phyloP scores from a whole-genome alignment of 1,140 invertebrate genomes.

The Saccostrea glomerata region DNA sequence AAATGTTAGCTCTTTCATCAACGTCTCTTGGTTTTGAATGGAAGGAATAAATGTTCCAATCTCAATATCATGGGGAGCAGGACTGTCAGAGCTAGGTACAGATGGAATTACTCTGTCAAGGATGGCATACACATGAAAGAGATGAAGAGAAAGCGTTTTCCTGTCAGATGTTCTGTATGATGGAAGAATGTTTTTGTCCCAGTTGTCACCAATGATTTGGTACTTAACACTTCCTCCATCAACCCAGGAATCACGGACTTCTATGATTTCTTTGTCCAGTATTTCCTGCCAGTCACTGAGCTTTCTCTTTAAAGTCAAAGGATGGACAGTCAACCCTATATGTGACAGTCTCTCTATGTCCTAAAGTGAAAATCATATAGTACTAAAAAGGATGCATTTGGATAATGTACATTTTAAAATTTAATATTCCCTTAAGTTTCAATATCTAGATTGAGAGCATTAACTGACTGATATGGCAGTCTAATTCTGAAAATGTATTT shows the following conservation, averaged over 20 bases:
- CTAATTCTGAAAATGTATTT: not conserved
- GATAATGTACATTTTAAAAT: not conserved
- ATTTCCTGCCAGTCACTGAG: conserved; percentile 16
- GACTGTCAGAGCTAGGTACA: not conserved
- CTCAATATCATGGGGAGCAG: not conserved
- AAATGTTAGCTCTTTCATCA: not conserved
- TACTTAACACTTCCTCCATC: conserved; percentile 24
- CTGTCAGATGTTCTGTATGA: conserved; percentile 23
- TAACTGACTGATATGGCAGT: not conserved
- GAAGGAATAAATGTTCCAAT: not conserved
- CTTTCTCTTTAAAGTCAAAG: conserved; percentile 23
- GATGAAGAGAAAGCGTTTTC: conserved; percentile 37
- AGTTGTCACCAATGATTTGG: conserved; percentile 46
- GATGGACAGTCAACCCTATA: conserved; percentile 27
- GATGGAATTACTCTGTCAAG: not conserved
- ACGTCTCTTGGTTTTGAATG: not conserved
- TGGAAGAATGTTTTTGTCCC: conserved; percentile 42
- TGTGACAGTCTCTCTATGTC: conserved; percentile 25
- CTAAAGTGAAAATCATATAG: conserved; percentile 6
- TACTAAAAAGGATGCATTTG: not conserved
- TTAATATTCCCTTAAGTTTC: not conserved
- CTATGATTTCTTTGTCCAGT: conserved; percentile 33
- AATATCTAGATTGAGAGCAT: not conserved
- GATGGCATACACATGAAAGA: conserved; percentile 42
- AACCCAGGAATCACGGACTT: conserved; percentile 24